phyloP scores from a whole-genome alignment of 2,888 invertebrate genomes.

The Coremacera marginata region DNA sequence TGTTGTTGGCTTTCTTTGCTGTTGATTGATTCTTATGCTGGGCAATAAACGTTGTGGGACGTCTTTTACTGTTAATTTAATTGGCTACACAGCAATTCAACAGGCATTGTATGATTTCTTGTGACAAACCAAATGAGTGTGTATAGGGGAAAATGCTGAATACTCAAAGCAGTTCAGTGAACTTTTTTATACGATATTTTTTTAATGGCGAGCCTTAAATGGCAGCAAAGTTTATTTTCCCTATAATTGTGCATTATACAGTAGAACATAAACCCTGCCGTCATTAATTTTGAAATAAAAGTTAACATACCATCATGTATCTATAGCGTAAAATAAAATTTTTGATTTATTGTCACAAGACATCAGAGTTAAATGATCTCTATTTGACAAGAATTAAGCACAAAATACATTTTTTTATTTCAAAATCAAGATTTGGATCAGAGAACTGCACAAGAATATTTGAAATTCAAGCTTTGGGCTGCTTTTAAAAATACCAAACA shows the following conservation, averaged over 20 bases:
- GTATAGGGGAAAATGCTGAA: not conserved
- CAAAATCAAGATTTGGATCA: too few species aligned
- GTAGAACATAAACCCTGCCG: not conserved
- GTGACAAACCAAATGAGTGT: not conserved
- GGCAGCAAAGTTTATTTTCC: not conserved
- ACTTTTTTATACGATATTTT: not conserved
- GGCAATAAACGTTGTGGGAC: not conserved
- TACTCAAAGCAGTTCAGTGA: not conserved
- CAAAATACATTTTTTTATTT: too few species aligned
- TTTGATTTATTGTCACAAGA: too few species aligned
- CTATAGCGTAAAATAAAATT: too few species aligned
- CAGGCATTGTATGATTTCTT: not conserved
- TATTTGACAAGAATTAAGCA: too few species aligned
- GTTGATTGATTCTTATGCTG: not conserved
- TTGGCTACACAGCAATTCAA: not conserved
- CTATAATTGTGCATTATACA: too few species aligned
- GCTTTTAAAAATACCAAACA: too few species aligned
- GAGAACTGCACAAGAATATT: too few species aligned
- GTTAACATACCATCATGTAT: too few species aligned
- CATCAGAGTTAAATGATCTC: too few species aligned
- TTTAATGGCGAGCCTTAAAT: too few species aligned
- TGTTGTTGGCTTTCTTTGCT: constrained; percentile 6
- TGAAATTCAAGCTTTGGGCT: too few species aligned
- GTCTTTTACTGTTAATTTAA: constrained; percentile 19
- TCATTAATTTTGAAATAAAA: not conserved